Conservation (phyloP, 2,113 vertebrate genomes). For the Gorsachius goisagi region DNA sequence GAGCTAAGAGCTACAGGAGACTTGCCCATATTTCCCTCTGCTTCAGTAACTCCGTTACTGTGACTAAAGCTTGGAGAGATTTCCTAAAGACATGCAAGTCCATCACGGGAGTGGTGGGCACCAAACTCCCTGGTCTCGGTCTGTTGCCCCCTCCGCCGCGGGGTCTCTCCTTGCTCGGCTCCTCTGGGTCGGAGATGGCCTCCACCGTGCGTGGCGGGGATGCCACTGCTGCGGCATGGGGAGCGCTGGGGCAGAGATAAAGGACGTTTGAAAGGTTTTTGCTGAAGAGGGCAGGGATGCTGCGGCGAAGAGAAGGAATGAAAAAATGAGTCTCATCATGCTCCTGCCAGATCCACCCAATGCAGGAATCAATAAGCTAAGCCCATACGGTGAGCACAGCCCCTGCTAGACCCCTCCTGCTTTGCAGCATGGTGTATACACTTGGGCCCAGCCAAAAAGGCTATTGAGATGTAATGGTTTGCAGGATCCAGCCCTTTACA, state of each 20-base stretch:
- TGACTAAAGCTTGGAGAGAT: neutral
- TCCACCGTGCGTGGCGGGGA: accelerated
- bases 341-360: neutral
- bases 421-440: neutral
- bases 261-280: neutral
- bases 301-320: accelerated
- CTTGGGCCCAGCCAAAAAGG: no score
- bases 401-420: neutral
- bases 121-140: accelerated
- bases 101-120: accelerated
- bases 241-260: neutral
- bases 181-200: neutral
- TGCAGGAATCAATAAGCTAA: neutral
- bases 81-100: neutral
- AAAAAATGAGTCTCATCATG: neutral
- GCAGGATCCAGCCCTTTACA: neutral
- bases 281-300: neutral
- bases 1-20: neutral
- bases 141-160: accelerated
- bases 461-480: neutral
- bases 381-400: accelerated
- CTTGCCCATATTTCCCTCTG: neutral
- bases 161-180: neutral
- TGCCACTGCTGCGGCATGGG: accelerated
- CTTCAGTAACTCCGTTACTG: neutral